A percentile compares a stretch with the other conserved stretches of the same genome.
phyloP scores from a whole-genome alignment of 1,140 invertebrate genomes.

The Trichonephila inaurata region DNA sequence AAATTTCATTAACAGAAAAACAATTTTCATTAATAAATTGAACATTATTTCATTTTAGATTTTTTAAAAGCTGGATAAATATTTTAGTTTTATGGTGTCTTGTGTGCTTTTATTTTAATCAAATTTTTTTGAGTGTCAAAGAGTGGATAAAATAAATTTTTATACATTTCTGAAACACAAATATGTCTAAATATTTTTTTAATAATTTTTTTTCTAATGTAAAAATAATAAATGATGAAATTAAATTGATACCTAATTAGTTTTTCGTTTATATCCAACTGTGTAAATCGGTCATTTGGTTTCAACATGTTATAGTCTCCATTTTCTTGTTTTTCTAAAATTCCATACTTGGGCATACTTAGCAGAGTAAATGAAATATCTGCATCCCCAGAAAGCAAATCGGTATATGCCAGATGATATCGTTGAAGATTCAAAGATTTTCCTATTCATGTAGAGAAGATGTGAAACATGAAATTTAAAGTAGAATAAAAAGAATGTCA shows the following conservation, averaged over 20 bases:
- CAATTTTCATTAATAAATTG: too few species aligned
- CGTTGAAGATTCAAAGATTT: conserved; percentile 48
- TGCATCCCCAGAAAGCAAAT: conserved; percentile 58
- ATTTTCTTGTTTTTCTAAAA: conserved; percentile 34
- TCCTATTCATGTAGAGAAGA: not conserved
- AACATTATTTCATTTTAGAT: too few species aligned
- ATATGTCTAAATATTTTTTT: too few species aligned
- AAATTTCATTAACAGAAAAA: too few species aligned
- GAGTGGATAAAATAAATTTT: too few species aligned
- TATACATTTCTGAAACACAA: too few species aligned
- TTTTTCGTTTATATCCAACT: conserved; percentile 70
- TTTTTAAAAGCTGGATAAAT: too few species aligned
- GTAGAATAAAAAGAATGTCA: not conserved
- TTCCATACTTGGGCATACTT: conserved; percentile 59
- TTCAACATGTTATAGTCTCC: conserved; percentile 26
- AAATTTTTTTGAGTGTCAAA: too few species aligned
- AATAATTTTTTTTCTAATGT: too few species aligned
- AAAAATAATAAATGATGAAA: not conserved
- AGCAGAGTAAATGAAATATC: conserved; percentile 59
- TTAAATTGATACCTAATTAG: conserved; percentile 29
- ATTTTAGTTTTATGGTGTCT: too few species aligned
- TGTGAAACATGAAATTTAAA: not conserved
- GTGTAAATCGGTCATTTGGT: conserved; percentile 52
- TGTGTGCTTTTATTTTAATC: too few species aligned
- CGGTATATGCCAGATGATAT: conserved; percentile 69